Conservation (phyloP, 2,888 invertebrate species). For the Nysson spinosus region DNA sequence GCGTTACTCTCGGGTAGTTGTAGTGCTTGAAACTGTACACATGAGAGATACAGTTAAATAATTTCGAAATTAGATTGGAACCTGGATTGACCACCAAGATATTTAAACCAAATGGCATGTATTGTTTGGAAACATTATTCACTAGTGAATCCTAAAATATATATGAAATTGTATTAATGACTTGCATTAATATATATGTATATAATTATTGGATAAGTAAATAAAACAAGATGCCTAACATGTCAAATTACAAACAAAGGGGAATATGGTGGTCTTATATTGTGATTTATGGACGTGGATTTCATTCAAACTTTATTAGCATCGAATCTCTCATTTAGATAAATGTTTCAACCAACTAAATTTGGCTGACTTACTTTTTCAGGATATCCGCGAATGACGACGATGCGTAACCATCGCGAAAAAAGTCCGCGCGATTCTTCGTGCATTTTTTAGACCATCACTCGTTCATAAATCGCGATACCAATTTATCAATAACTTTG, state of each 20-base stretch:
- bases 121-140: slow-evolving; percentile 77
- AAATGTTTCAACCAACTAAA: background rate
- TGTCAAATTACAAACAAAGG: no score
- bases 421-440: slow-evolving; percentile 64
- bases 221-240: no score
- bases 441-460: slow-evolving; percentile 59
- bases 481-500: no score
- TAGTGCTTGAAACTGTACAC: slow-evolving; percentile 83
- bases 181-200: no score
- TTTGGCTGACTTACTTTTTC: slow-evolving; percentile 60
- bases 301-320: no score
- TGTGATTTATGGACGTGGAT: no score
- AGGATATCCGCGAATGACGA: slow-evolving; percentile 65
- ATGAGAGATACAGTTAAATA: slow-evolving; percentile 81
- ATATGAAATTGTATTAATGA: slow-evolving; percentile 2
- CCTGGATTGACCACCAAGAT: slow-evolving; percentile 80
- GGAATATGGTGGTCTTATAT: no score
- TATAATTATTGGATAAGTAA: no score
- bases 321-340: background rate
- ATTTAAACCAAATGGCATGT: slow-evolving; percentile 79
- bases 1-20: slow-evolving; percentile 84
- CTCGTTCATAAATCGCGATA: slow-evolving; percentile 5
- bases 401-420: slow-evolving; percentile 70
- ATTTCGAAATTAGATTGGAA: slow-evolving; percentile 77
- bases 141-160: slow-evolving; percentile 81